Percentiles rank a stretch among this genome's conserved stretches.
Conservation (phyloP, 2,888 invertebrate genomes). For the Pharmacophagus antenor region DNA sequence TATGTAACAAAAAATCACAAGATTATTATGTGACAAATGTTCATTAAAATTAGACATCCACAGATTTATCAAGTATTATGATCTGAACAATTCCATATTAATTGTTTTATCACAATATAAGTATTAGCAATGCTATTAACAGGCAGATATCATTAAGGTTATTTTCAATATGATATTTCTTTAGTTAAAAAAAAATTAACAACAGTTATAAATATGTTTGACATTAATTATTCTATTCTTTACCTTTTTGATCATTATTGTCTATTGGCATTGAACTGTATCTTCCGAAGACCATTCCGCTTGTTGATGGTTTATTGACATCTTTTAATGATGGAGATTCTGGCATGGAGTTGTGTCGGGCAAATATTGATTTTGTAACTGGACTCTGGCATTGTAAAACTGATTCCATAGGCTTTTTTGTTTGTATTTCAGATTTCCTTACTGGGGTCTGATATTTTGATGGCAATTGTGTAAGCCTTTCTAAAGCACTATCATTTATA, state of each 20-base stretch:
- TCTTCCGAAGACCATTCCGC: slow-evolving; percentile 65
- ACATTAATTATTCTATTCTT: not conserved
- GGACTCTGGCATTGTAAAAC: slow-evolving; percentile 55
- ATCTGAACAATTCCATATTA: no score
- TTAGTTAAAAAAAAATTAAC: not conserved
- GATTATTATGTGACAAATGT: no score
- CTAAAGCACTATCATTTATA: slow-evolving; percentile 72
- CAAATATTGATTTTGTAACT: slow-evolving; percentile 57
- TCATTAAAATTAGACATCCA: no score
- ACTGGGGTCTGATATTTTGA: slow-evolving; percentile 35
- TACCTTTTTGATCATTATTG: slow-evolving; percentile 45
- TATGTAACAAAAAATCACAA: no score
- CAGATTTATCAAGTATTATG: no score
- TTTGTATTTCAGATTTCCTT: slow-evolving; percentile 5
- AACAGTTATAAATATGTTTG: not conserved
- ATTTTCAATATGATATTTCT: not conserved
- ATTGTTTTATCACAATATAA: no score
- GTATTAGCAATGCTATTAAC: no score
- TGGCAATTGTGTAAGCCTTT: slow-evolving; percentile 65
- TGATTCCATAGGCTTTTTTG: slow-evolving; percentile 48
- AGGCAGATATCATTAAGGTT: no score
- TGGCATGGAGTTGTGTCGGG: slow-evolving; percentile 73
- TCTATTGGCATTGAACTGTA: slow-evolving; percentile 72
- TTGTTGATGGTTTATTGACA: slow-evolving; percentile 60
- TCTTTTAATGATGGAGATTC: slow-evolving; percentile 60